phyloP scores from a whole-genome alignment of 23 tunicate genomes.

The Phallusia fumigata region DNA sequence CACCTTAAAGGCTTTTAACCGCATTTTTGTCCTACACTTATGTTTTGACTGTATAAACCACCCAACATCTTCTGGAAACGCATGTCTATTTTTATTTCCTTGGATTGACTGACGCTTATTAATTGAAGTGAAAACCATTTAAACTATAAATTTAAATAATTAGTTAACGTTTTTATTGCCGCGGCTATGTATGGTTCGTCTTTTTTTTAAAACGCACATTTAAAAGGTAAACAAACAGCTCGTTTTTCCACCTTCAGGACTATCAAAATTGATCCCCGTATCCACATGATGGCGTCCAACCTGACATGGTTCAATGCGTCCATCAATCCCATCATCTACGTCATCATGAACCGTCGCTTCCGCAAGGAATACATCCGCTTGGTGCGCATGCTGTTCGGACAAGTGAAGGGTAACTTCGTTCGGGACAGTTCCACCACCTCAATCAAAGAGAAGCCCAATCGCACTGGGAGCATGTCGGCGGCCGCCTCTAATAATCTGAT shows the following conservation, averaged over 20 bases:
- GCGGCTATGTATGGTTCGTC: too few relatives aligned
- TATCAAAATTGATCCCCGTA: conserved; percentile 40
- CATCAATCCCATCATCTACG: conserved; percentile 93
- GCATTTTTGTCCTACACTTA: too few relatives aligned
- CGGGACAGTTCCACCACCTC: conserved; percentile 36
- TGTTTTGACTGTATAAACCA: too few relatives aligned
- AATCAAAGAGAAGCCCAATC: not conserved
- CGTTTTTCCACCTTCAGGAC: not conserved
- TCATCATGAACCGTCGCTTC: conserved; percentile 72
- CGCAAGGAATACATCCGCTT: conserved; percentile 76
- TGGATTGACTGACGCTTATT: too few relatives aligned
- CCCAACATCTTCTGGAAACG: too few relatives aligned
- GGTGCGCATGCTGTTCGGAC: conserved; percentile 45
- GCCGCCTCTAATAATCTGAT: not conserved
- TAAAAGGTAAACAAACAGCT: not conserved
- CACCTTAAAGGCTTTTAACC: too few relatives aligned
- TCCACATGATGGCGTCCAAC: conserved; percentile 88
- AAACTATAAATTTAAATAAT: too few relatives aligned
- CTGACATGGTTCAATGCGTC: conserved; percentile 94
- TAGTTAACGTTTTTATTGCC: too few relatives aligned
- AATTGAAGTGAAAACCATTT: too few relatives aligned
- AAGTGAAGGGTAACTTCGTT: conserved; percentile 38
- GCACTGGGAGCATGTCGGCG: not conserved
- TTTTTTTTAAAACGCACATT: too few relatives aligned
- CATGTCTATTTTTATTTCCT: too few relatives aligned